Conservation (phyloP, 2,797 vertebrate genomes). For the Poecilia velifera region DNA sequence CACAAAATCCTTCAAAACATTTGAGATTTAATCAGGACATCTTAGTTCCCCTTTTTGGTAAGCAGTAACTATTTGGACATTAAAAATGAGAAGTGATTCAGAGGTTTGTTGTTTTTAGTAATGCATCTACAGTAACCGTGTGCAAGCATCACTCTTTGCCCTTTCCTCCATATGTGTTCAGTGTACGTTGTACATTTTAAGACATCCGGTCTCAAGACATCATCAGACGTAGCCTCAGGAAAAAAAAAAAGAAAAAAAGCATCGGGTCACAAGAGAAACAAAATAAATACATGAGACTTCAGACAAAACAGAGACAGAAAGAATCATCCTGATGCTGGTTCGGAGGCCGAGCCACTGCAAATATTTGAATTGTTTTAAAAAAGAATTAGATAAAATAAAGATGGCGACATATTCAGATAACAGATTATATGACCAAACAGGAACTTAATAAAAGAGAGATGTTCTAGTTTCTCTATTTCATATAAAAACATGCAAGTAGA, state of each 20-base stretch:
- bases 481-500: background rate
- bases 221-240: background rate
- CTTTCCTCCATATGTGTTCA: constrained; percentile 59
- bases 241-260: background rate
- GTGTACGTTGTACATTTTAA: constrained; percentile 5
- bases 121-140: constrained; percentile 36
- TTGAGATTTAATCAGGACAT: constrained; percentile 25
- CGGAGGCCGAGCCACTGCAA: background rate
- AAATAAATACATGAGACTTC: background rate
- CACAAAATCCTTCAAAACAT: constrained; percentile 21
- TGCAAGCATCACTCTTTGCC: constrained; percentile 47
- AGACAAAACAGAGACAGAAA: background rate
- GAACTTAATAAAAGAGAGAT: background rate
- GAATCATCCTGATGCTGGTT: background rate
- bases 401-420: background rate
- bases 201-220: background rate
- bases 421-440: background rate
- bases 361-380: background rate
- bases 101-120: constrained; percentile 15
- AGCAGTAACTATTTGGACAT: constrained; percentile 37
- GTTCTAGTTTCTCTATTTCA: background rate
- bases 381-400: background rate
- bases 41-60: constrained; percentile 33
- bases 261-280: background rate
- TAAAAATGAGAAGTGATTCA: background rate